Evolutionary conservation across 2,113 vertebrate species (phyloP), one percentile per base, ranked within the genome.

Genomic region (Perca fluviatilis): DNA sequence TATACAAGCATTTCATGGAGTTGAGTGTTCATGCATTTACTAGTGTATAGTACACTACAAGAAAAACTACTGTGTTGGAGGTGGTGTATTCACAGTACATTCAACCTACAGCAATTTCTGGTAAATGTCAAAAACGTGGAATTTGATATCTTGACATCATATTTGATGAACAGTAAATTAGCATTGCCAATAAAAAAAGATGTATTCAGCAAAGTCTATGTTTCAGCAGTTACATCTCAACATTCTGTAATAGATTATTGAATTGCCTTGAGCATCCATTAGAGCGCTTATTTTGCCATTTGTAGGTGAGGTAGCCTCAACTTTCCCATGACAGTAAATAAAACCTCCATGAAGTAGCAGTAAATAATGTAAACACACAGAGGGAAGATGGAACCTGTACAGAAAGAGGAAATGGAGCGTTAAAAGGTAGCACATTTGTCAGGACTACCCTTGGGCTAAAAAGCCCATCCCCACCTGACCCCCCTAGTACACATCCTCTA

Each of bases 361-460:
- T 94, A 94, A 94, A 94, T 94, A 93, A 94, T 93, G 90, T 90
- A 93, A 91, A 91, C 43, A 69, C 83, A 77, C 67, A 65, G 79
- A 63, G 88, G 80, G 84, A 46, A 79, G 77, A 84, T 67, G 80
- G 85, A 76, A 87, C 80, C 74, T 46, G 33, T 53, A 58, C 84
- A 87, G 66, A 30, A 82, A 80, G 83, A 92, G 87, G 90, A 94
- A 94, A 90, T 92, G 91, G 92, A 90, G 90, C 89, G 51, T 86
- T 92, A 94, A 94, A 91, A 85, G 81, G 74, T 80, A 65, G 76
- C 63, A 76, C 89, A 90, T 92, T 93, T 91, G 88, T 92, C 86
- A 87, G 75, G 85, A 63, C 78, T 74, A 18, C 80, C 88, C 82
- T 80, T 21, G 65, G 91, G 90, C 87, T 70, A 87, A 85, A 90